Evolutionary conservation across 2,797 vertebrate genomes (phyloP), one percentile per base, ranked within the genome.

Genomic region (Squalus acanthias): DNA sequence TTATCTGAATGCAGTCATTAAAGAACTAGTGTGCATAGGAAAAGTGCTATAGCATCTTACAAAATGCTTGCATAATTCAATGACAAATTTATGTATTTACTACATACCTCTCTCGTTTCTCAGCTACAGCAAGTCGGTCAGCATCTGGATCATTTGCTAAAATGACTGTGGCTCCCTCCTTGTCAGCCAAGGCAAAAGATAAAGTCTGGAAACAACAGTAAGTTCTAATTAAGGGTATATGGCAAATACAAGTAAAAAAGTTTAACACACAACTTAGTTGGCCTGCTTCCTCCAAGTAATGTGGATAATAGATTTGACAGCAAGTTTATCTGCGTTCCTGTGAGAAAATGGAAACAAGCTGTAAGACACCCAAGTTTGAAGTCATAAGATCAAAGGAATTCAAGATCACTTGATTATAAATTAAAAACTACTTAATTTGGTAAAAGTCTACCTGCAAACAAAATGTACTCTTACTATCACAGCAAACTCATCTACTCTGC

Each of bases 131-230:
- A 96, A 99, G 98, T 74, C 99, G 98, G 97, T 99, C 99, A 76
- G 99, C 99, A 96, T 99, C 99, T 3, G 99, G 99, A 97, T 99
- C 99, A 91, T 99, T 99, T 9, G 99, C 99, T 97, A 99, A 97
- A 97, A 99, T 97, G 70, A 99, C 97, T 96, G 97, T 97, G 96
- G 99, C 98, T 29, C 98, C 98, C 96, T 98, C 98, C 97, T 97
- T 98, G 74, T 99, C 98, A 95, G 99, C 99, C 97, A 99, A 97
- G 46, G 98, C 98, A 97, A 99, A 99, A 8, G 99, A 99, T 97
- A 99, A 96, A 0, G 98, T 99, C 99, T 99, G 97, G 69, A 97
- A 98, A 97, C 97, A 85, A 0, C 15, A 17, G 17, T 97, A 97
- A 88, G 69, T 57, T 57, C 74, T 96, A 96, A 15, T 97, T 13